A percentile compares a stretch with the other conserved stretches of the same genome.
Evolutionary conservation across 92 coral and sea anemone genomes (phyloP).

Genomic region (Palythoa grandis): DNA sequence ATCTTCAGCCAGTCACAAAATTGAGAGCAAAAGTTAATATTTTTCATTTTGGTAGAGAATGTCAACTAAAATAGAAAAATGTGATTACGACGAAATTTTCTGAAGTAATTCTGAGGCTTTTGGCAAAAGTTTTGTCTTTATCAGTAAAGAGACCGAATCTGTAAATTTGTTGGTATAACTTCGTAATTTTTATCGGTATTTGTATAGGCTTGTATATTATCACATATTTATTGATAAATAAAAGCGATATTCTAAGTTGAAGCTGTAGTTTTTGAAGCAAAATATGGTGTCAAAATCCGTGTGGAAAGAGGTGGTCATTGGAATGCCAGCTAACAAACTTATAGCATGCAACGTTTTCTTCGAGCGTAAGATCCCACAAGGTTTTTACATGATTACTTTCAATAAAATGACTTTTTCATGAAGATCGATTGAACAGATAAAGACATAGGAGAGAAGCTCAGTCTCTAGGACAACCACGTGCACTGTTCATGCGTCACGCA

Average conservation of each 20-base stretch:
- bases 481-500: too few species aligned
- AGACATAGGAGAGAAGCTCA: too few species aligned
- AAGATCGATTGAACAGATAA: too few species aligned
- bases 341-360: too few species aligned
- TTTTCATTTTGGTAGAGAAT: not conserved
- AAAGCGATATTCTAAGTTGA: not conserved
- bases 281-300: not conserved
- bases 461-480: too few species aligned
- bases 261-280: not conserved
- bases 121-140: not conserved
- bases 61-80: not conserved
- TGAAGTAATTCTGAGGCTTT: not conserved
- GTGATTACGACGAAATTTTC: not conserved
- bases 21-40: not conserved
- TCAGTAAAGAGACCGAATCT: not conserved
- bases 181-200: not conserved
- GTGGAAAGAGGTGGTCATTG: not conserved
- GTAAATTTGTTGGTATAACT: not conserved
- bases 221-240: not conserved
- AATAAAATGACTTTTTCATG: too few species aligned
- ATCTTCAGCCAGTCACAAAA: not conserved
- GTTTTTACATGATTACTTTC: too few species aligned
- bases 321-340: not conserved
- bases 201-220: not conserved
- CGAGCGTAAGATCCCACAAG: too few species aligned